phyloP scores from a whole-genome alignment of 2,113 vertebrate species.

The Pithys albifrons region DNA sequence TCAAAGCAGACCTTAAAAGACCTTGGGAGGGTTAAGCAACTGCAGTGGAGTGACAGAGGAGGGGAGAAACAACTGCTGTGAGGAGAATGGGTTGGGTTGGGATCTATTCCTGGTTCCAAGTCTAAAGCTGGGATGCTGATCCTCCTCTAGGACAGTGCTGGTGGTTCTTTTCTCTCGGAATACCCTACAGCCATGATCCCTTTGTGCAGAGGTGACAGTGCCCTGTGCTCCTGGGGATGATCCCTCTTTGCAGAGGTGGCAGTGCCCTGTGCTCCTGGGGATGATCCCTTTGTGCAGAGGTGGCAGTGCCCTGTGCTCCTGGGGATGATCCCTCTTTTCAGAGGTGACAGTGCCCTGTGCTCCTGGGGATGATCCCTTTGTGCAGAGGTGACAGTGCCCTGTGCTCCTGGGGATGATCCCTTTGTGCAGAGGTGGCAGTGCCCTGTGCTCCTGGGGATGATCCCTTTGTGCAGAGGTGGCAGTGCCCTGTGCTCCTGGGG shows the following conservation, averaged over 20 bases:
- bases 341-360: too few species aligned
- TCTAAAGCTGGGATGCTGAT: neutral
- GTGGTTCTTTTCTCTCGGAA: neutral
- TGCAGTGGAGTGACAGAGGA: neutral
- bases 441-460: too few species aligned
- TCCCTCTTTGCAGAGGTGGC: too few species aligned
- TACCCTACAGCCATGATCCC: rapidly evolving
- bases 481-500: too few species aligned
- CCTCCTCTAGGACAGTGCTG: neutral
- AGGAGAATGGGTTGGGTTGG: neutral
- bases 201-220: too few species aligned
- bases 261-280: too few species aligned
- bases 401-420: neutral
- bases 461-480: too few species aligned
- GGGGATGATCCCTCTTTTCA: neutral
- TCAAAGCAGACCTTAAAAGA: constrained; percentile 11
- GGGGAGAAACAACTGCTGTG: neutral
- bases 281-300: too few species aligned
- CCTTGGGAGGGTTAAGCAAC: neutral
- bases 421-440: too few species aligned
- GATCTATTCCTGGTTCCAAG: neutral
- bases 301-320: too few species aligned
- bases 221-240: too few species aligned
- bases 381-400: neutral
- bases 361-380: neutral